These are phyloP conservation scores for Lutjanus erythropterus DNA, from an alignment of 2,113 vertebrate species.

Conservation along the genomic window DNA sequence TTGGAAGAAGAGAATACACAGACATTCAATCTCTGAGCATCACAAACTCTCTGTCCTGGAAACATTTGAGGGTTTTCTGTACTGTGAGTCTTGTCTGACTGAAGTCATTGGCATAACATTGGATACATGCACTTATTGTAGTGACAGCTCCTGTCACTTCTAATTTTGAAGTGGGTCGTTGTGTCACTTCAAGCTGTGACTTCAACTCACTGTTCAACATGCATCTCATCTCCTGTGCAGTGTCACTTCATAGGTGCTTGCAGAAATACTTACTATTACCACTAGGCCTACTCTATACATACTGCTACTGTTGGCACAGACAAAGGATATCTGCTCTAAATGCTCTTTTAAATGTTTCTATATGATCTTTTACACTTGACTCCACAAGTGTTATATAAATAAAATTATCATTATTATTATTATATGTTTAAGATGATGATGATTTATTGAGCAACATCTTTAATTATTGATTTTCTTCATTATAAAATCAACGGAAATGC, in stretches of 20 bases:
- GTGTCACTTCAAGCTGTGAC: conserved; percentile 49
- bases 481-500: background rate
- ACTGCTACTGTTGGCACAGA: background rate
- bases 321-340: too few relatives aligned
- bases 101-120: conserved; percentile 47
- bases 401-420: too few relatives aligned
- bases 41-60: conserved; percentile 14
- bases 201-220: conserved; percentile 31
- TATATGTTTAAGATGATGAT: background rate
- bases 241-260: background rate
- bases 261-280: background rate
- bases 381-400: too few relatives aligned
- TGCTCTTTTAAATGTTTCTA: too few relatives aligned
- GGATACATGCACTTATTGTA: conserved; percentile 45
- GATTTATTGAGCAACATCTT: background rate
- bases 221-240: conserved; percentile 20
- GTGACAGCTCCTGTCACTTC: conserved; percentile 66
- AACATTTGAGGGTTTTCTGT: conserved; percentile 24
- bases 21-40: conserved; percentile 1
- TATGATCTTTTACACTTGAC: too few relatives aligned
- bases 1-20: background rate
- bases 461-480: background rate
- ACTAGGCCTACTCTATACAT: background rate
- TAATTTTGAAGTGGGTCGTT: conserved; percentile 39
- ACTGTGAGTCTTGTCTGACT: conserved; percentile 42